Evolutionary conservation across 1,140 invertebrate species (phyloP).

Genomic region (Pachyrhynchus sulphureomaculatus): DNA sequence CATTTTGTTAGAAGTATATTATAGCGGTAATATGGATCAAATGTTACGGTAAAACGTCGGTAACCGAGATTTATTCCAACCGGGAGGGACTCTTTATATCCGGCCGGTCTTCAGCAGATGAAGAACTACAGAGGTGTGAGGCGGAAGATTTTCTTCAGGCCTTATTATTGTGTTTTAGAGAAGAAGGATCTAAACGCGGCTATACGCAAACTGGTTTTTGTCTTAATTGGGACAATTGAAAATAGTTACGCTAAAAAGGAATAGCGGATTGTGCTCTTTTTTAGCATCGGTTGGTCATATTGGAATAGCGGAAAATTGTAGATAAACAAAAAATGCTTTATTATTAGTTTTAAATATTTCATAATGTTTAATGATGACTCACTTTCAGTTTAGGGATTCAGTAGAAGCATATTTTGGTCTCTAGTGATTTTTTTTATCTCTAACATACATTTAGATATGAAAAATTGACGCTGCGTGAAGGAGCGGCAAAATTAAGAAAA

Average conservation of each 20-base stretch:
- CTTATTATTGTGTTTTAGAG: slow-evolving; percentile 35
- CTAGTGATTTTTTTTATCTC: no score
- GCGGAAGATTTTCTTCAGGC: slow-evolving; percentile 36
- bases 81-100: slow-evolving; percentile 13
- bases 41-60: slow-evolving; percentile 24
- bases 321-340: no score
- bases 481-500: no score
- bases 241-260: slow-evolving; percentile 19
- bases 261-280: neutral
- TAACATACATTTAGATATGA: no score
- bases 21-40: slow-evolving; percentile 34
- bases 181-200: slow-evolving; percentile 28
- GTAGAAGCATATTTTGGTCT: no score
- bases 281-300: neutral
- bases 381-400: no score
- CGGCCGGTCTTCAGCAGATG: slow-evolving; percentile 27
- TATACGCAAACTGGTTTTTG: slow-evolving; percentile 23
- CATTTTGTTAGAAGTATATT: slow-evolving; percentile 19
- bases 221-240: slow-evolving; percentile 27
- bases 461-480: no score
- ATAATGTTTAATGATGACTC: no score
- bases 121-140: slow-evolving; percentile 37
- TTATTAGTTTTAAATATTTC: no score
- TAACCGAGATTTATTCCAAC: slow-evolving; percentile 21
- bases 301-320: neutral